Evolutionary conservation across 2,797 vertebrate species (phyloP).

Genomic region (Dicrostonyx torquatus): DNA sequence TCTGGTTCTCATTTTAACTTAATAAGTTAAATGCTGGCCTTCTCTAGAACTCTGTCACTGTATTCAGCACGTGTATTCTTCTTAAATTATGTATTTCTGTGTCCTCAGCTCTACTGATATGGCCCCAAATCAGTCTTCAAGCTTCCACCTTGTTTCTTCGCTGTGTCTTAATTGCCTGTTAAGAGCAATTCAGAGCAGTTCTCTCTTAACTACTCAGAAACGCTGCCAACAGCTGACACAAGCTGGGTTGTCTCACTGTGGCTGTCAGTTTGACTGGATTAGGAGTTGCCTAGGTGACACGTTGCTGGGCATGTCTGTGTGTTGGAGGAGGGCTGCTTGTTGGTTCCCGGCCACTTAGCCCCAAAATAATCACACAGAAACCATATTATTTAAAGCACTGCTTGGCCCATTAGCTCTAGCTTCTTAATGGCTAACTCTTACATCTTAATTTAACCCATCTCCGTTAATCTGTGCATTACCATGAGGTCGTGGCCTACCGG

Average conservation of each 20-base stretch:
- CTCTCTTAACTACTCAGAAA: not conserved
- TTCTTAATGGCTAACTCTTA: too few species aligned
- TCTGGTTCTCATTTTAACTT: not conserved
- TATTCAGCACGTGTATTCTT: not conserved
- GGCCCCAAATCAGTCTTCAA: not conserved
- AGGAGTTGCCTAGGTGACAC: not conserved
- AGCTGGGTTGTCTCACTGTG: too few species aligned
- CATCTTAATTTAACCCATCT: too few species aligned
- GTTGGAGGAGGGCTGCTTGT: too few species aligned
- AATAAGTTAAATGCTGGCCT: not conserved
- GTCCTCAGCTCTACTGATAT: not conserved
- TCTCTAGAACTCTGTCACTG: not conserved
- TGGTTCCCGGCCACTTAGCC: too few species aligned
- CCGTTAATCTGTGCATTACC: too few species aligned
- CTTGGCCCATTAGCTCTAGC: too few species aligned
- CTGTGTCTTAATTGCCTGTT: not conserved
- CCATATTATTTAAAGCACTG: too few species aligned
- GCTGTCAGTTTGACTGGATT: not conserved
- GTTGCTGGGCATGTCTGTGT: not conserved
- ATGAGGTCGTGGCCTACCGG: too few species aligned
- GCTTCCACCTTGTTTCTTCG: not conserved
- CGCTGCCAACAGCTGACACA: not conserved
- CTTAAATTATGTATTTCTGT: conserved; percentile 1
- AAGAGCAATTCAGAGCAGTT: not conserved
- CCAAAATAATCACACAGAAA: too few species aligned